Evolutionary conservation across 2,888 invertebrate genomes (phyloP).

Genomic region (Tromatobia lineatoria): DNA sequence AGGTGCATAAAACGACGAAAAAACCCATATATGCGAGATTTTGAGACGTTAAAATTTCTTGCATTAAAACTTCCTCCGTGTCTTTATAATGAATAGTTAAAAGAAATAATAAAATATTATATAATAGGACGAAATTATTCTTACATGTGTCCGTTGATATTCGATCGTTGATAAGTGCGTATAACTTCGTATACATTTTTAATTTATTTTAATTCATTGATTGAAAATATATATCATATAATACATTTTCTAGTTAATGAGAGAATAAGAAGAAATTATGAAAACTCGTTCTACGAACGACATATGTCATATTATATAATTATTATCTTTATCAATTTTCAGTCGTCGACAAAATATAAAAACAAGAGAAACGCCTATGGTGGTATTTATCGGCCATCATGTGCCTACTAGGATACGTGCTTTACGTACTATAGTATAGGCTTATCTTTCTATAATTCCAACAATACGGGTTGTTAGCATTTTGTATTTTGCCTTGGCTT

Average conservation of each 20-base stretch:
- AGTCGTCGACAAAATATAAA: conserved; percentile 83
- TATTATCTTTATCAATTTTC: conserved; percentile 75
- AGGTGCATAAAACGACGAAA: too few species aligned
- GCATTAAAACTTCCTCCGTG: too few species aligned
- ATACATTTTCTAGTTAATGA: conserved; percentile 79
- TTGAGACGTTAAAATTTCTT: background rate
- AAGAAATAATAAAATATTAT: too few species aligned
- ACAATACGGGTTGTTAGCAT: conserved; percentile 80
- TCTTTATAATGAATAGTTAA: background rate
- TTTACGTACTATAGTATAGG: conserved; percentile 58
- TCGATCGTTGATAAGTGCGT: background rate
- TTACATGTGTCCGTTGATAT: background rate
- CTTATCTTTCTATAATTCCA: conserved; percentile 80
- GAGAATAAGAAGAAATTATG: conserved; percentile 83
- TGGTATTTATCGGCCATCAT: conserved; percentile 72
- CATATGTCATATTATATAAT: conserved; percentile 75
- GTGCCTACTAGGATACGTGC: conserved; percentile 54
- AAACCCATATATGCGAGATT: too few species aligned
- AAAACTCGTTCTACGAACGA: conserved; percentile 83
- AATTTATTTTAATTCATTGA: conserved; percentile 77
- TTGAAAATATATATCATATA: conserved; percentile 81
- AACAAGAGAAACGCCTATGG: conserved; percentile 68
- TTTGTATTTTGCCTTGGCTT: conserved; percentile 63
- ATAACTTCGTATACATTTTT: conserved; percentile 36
- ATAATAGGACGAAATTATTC: too few species aligned